Evolutionary conservation across 2,888 invertebrate species (phyloP), one percentile per base, ranked within the genome.

Genomic region (Branchellion lobata): DNA sequence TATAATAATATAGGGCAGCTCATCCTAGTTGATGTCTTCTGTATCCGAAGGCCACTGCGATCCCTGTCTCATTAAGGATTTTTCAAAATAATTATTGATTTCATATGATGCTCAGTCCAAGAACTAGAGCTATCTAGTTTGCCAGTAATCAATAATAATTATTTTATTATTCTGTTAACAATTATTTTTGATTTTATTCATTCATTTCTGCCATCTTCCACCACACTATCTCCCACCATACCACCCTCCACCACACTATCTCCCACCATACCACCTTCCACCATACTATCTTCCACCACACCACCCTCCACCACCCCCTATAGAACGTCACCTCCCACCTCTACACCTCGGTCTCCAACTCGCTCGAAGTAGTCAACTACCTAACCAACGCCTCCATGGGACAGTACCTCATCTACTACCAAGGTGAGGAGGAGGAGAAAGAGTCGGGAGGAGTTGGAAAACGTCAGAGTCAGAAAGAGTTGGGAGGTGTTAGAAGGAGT

Each of bases 391-490:
- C 31, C 3, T 65, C 68, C 27, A 65, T 74, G 36, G 82, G 81
- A n/a, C 80, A 82, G 34, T 83, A 82, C 57, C 76, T 83, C n/a
- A 61, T 82, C 36, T 76, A 82, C 34, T 83, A 82, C 68, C 80
- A 83, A 81, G 83, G 83, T 83, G 29, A 31, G 79, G 34, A 31
- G 24, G 18, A 34, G 2, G 29, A 51, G n/a, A 5, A 27, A 40
- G 47, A 8, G 18, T 21, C n/a, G n/a, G n/a, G n/a, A n/a, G n/a
- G n/a, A n/a, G n/a, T n/a, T n/a, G n/a, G n/a, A n/a, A n/a, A n/a
- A n/a, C n/a, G n/a, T n/a, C n/a, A n/a, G n/a, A n/a, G n/a, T n/a
- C n/a, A n/a, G n/a, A n/a, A n/a, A n/a, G n/a, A n/a, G n/a, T n/a
- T n/a, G n/a, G n/a, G n/a, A n/a, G n/a, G n/a, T n/a, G n/a, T n/a